Evolutionary conservation across 2,113 vertebrate genomes (phyloP).

Genomic region (Lepus europaeus): DNA sequence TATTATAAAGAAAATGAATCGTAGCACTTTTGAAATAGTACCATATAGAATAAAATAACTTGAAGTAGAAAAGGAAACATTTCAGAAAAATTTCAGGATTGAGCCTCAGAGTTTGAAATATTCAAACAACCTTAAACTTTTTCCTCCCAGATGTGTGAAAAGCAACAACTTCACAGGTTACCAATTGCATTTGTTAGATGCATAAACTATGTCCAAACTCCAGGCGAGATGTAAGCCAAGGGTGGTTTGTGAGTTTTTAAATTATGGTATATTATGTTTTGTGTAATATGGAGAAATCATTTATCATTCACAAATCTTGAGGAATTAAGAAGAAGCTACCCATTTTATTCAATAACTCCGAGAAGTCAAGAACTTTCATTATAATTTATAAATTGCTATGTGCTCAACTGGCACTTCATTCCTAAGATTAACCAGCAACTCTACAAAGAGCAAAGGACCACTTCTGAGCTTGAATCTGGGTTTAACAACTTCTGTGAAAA

Average conservation of each 20-base stretch:
- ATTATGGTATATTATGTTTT: neutral
- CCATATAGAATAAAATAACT: neutral
- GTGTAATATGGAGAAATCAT: neutral
- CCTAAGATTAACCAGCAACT: neutral
- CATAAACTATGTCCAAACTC: neutral
- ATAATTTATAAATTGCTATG: conserved; percentile 22
- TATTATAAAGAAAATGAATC: neutral
- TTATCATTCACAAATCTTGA: neutral
- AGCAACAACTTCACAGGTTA: neutral
- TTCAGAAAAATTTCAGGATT: neutral
- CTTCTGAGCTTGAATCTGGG: neutral
- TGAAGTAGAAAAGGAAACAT: neutral
- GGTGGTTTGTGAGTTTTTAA: neutral
- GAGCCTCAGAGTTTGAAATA: neutral
- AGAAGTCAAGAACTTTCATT: neutral
- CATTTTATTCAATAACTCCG: conserved; percentile 2
- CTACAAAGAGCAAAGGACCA: neutral
- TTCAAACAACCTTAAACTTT: neutral
- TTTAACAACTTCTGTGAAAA: conserved; percentile 3
- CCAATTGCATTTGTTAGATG: neutral
- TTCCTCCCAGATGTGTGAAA: neutral
- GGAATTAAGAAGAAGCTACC: neutral
- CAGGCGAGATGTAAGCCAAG: neutral
- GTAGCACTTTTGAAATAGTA: neutral
- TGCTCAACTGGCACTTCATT: neutral